Evolutionary conservation across 1,140 invertebrate species (phyloP).

Genomic region (Nixonia krombeini): DNA sequence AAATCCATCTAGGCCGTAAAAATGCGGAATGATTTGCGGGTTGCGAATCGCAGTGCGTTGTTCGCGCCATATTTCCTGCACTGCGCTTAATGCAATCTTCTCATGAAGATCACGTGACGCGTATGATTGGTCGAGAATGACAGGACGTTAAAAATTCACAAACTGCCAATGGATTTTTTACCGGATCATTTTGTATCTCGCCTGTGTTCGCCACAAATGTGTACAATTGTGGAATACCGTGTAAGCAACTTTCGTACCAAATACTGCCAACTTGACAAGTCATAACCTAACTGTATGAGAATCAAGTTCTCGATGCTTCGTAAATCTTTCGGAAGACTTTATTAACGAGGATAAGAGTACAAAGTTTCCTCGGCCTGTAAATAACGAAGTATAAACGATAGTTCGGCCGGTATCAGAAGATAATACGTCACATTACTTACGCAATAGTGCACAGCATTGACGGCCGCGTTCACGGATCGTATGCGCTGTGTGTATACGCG

Average conservation of each 20-base stretch:
- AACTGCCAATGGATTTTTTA: too few relatives aligned
- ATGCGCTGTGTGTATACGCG: conserved; percentile 8
- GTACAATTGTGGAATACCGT: too few relatives aligned
- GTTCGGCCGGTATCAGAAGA: conserved; percentile 32
- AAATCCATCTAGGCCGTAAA: conserved; percentile 37
- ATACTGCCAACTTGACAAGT: too few relatives aligned
- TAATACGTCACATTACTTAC: conserved; percentile 30
- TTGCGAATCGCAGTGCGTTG: conserved; percentile 25
- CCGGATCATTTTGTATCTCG: too few relatives aligned
- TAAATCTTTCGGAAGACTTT: too few relatives aligned
- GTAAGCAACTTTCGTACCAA: too few relatives aligned
- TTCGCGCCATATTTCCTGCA: conserved; percentile 22
- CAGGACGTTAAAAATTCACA: too few relatives aligned
- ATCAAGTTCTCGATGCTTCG: too few relatives aligned
- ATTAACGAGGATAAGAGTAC: background rate
- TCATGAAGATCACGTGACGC: conserved; percentile 52
- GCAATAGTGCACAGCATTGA: conserved; percentile 20
- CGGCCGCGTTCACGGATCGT: background rate
- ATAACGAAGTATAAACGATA: conserved; percentile 42
- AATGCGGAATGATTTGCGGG: conserved; percentile 48
- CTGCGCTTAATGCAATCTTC: conserved; percentile 50
- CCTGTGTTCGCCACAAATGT: too few relatives aligned
- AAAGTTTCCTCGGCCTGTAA: conserved; percentile 9
- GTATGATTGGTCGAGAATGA: too few relatives aligned
- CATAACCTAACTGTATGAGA: too few relatives aligned